These are phyloP conservation scores for Muntiacus reevesi DNA, from an alignment of 2,113 vertebrate genomes.

Conservation along the genomic window DNA sequence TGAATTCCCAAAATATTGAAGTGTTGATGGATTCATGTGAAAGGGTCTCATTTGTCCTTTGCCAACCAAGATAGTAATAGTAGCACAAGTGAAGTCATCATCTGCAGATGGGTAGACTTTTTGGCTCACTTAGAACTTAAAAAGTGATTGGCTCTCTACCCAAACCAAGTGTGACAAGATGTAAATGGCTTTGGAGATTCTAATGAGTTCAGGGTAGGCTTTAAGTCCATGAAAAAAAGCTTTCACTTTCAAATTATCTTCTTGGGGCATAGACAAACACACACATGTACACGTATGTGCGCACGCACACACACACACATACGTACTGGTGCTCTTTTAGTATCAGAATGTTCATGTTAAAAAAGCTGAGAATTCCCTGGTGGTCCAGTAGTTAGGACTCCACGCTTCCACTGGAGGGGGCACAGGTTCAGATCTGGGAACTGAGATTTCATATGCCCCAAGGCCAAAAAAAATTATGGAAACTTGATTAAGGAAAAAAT, in stretches of 20 bases:
- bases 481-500: not conserved
- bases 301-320: not conserved
- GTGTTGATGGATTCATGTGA: not conserved
- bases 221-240: not conserved
- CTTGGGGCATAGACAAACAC: not conserved
- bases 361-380: not conserved
- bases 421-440: not conserved
- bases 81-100: not conserved
- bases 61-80: not conserved
- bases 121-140: not conserved
- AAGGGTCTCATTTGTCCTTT: not conserved
- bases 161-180: not conserved
- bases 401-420: not conserved
- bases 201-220: not conserved
- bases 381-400: not conserved
- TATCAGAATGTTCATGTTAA: not conserved
- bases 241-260: not conserved
- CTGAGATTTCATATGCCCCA: not conserved
- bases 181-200: not conserved
- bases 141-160: not conserved
- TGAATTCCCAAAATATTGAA: not conserved
- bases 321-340: not conserved
- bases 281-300: rapidly evolving
- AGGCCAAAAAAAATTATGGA: not conserved
- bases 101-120: not conserved